Evolutionary conservation across 2,888 invertebrate species (phyloP).

Genomic region (Lochmaea capreae): DNA sequence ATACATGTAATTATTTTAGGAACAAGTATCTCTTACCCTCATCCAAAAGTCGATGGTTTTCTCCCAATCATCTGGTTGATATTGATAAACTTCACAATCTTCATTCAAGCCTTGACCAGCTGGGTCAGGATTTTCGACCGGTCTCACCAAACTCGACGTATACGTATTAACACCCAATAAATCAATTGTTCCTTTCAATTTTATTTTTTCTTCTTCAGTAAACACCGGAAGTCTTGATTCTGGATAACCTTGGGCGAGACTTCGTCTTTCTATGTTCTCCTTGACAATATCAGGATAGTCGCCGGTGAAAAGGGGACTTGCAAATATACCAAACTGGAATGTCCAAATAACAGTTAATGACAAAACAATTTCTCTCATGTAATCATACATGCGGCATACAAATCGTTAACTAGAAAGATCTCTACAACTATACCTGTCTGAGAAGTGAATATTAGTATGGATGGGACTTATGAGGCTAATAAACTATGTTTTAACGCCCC

Average conservation of each 20-base stretch:
- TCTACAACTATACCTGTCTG: no score
- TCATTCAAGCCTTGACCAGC: constrained; percentile 9
- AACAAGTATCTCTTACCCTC: constrained; percentile 20
- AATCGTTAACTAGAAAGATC: no score
- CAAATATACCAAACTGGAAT: constrained; percentile 45
- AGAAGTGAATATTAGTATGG: no score
- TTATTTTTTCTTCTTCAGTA: constrained; percentile 70
- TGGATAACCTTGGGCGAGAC: constrained; percentile 69
- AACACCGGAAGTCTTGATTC: constrained; percentile 74
- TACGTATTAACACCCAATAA: constrained; percentile 36
- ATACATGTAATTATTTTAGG: no score
- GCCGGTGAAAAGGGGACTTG: constrained; percentile 73
- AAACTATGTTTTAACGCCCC: no score
- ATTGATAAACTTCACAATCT: constrained; percentile 22
- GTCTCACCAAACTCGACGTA: constrained; percentile 7
- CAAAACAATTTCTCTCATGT: no score
- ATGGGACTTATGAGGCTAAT: no score
- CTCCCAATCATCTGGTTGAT: constrained; percentile 22
- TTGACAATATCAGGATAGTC: constrained; percentile 77
- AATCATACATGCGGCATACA: no score
- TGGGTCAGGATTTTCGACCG: constrained; percentile 1
- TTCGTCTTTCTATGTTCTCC: constrained; percentile 69
- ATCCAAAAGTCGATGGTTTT: constrained; percentile 14
- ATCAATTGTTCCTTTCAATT: constrained; percentile 69
- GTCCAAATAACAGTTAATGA: neutral